Conservation (phyloP, 1,140 invertebrate species). For the Lethrus apterus region DNA sequence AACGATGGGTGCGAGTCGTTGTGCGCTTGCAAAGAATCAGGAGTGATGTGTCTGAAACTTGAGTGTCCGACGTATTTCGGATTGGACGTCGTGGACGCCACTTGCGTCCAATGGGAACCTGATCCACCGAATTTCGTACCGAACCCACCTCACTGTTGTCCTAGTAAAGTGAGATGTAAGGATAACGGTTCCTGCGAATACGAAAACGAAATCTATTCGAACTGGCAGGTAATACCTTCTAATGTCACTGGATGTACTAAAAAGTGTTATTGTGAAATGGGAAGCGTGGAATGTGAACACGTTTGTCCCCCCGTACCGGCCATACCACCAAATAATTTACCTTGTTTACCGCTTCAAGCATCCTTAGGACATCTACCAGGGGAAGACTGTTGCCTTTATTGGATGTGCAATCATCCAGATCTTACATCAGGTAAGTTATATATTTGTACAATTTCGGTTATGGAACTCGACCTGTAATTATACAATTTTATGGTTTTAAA, state of each 20-base stretch:
- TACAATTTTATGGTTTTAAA: too few relatives aligned
- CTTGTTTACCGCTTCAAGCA: constrained; percentile 59
- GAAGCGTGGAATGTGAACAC: constrained; percentile 73
- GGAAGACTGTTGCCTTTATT: constrained; percentile 72
- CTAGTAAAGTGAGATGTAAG: constrained; percentile 63
- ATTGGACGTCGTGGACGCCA: constrained; percentile 70
- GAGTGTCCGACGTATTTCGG: constrained; percentile 77
- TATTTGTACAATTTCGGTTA: constrained; percentile 2
- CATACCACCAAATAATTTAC: constrained; percentile 61
- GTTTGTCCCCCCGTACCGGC: constrained; percentile 68
- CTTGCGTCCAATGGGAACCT: constrained; percentile 78
- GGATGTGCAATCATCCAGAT: constrained; percentile 51
- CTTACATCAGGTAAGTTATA: constrained; percentile 21
- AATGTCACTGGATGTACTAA: constrained; percentile 73
- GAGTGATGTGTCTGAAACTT: constrained; percentile 66
- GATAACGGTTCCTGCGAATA: constrained; percentile 72
- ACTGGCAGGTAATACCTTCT: constrained; percentile 47
- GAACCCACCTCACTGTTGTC: constrained; percentile 73
- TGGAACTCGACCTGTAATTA: too few relatives aligned
- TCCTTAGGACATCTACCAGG: constrained; percentile 60
- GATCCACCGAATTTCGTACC: constrained; percentile 63
- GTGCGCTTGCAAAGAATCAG: constrained; percentile 60
- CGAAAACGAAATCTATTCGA: constrained; percentile 53
- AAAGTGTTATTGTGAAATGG: constrained; percentile 78
- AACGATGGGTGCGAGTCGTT: constrained; percentile 68